phyloP scores from a whole-genome alignment of 2,113 vertebrate species.

The Ranitomeya imitator region DNA sequence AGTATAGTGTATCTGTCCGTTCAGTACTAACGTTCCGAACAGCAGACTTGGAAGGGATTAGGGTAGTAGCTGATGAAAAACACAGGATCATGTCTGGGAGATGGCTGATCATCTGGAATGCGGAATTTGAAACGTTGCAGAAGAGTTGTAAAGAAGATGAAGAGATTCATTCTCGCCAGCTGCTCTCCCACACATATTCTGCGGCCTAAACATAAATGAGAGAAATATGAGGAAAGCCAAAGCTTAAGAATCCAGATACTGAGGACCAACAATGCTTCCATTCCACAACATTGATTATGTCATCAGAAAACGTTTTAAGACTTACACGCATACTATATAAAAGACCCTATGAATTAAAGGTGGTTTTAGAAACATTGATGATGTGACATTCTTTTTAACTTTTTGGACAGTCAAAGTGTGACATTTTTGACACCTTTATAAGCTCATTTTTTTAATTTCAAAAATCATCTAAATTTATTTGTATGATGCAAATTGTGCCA shows the following conservation, averaged over 20 bases:
- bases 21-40: not conserved
- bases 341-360: not conserved
- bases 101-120: slow-evolving; percentile 57
- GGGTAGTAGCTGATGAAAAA: slow-evolving; percentile 32
- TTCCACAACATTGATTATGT: not conserved
- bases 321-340: not conserved
- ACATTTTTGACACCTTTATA: no score
- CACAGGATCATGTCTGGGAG: slow-evolving; percentile 58
- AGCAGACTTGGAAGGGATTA: slow-evolving; percentile 29
- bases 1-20: not conserved
- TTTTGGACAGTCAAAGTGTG: no score
- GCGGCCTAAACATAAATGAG: slow-evolving; percentile 60
- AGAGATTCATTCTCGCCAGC: slow-evolving; percentile 73
- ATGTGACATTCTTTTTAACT: no score
- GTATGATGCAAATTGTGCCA: no score
- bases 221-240: not conserved
- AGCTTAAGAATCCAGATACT: not conserved
- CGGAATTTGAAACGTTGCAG: slow-evolving; percentile 68
- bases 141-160: slow-evolving; percentile 71
- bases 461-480: no score
- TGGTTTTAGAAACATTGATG: not conserved
- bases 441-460: no score
- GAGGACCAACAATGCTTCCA: not conserved
- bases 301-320: not conserved
- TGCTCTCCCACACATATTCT: slow-evolving; percentile 67